Base-by-base conservation (phyloP, 2,797 vertebrate genomes). In the Hafferia zeledoni region DNA sequence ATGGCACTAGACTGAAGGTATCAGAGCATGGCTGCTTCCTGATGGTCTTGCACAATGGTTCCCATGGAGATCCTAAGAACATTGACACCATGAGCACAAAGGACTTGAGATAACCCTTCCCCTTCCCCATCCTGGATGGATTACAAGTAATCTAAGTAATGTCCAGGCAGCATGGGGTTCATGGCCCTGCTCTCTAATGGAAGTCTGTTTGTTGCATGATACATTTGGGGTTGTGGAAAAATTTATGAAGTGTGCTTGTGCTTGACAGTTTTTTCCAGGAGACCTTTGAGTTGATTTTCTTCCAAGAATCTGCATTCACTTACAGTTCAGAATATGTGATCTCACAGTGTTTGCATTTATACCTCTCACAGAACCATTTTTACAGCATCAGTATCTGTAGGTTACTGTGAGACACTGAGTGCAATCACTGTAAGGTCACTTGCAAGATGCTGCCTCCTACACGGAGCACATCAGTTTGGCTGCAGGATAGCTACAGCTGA, bases 311-410 rank as follows among this genome's bases (percentile, higher is more conserved):
- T 97, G 97, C 77, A 90, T 96, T 96, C 94, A 96, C 93, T 97
- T 98, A 97, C 59, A 93, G 93, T 56, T 90, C 0, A 95, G 97
- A 98, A 98, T 86, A 96, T 97, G 91, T 98, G 97, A 98, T 88
- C 96, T 98, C 97, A 98, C 94, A 49, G 81, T 97, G 95, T 98
- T 98, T 98, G 96, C 97, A 96, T 98, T 97, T 98, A 95, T 96
- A 80, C 92, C 68, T 67, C 83, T 96, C 76, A 95, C 94, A 97
- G 97, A 97, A 39, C 22, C 57, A 83, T 56, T 97, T 97, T 96
- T 96, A 96, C 95, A 87, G 92, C 46, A 76, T 71, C 59, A 57
- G 71, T 88, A 75, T 96, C 96, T 95, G 64, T 83, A 96, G 93
- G 91, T 91, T 90, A 91, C 77, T 91, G 87, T 31, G 93, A 96